A percentile compares a stretch with the other conserved stretches of the same genome.
These are phyloP conservation scores for Petromus typicus DNA, from an alignment of 2,113 vertebrate species.

Conservation along the genomic window DNA sequence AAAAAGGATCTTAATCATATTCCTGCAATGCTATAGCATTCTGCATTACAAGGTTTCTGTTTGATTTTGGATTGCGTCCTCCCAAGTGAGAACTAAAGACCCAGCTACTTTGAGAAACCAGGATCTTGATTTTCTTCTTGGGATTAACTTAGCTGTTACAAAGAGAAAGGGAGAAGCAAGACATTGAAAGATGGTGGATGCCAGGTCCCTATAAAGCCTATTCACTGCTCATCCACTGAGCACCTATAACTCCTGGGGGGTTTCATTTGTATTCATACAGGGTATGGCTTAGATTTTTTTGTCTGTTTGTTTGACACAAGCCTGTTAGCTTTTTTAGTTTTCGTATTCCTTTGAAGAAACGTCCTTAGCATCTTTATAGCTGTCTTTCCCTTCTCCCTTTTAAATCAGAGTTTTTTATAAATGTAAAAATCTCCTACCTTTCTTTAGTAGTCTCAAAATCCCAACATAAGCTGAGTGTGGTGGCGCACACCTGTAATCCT, in stretches of 20 bases:
- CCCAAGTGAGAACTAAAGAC: not conserved
- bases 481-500: not conserved
- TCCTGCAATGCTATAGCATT: not conserved
- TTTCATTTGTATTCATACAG: not conserved
- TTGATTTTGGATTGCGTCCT: not conserved
- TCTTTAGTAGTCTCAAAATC: constrained; percentile 44
- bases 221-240: not conserved
- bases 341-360: constrained; percentile 20
- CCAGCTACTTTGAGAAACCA: constrained; percentile 12
- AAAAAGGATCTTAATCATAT: not conserved
- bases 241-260: not conserved
- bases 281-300: not conserved
- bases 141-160: not conserved
- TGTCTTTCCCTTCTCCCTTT: constrained; percentile 26
- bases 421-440: not conserved
- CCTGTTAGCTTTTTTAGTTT: not conserved
- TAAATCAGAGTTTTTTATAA: constrained; percentile 41
- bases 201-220: not conserved
- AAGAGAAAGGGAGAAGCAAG: not conserved
- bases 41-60: not conserved
- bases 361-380: not conserved
- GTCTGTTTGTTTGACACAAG: not conserved
- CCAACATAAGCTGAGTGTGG: not conserved
- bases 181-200: not conserved
- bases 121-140: not conserved